Evolutionary conservation across 2,888 invertebrate genomes (phyloP), one percentile per base, ranked within the genome.

Genomic region (Protonemura montana): DNA sequence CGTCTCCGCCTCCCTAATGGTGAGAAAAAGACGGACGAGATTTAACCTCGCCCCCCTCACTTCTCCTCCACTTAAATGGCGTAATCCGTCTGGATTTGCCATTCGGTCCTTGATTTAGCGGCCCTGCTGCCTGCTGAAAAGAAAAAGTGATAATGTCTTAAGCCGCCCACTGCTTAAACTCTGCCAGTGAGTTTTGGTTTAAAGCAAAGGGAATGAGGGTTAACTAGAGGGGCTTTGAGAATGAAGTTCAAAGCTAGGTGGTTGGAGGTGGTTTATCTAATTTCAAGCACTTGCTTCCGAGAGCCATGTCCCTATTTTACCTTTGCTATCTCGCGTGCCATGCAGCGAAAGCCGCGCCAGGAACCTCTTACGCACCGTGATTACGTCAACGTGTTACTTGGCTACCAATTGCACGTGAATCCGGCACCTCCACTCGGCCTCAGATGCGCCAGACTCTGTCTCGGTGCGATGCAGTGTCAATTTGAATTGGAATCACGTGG

Each of bases 131-230:
- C 77, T 82, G 85, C 30, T 77, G 86, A 86, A 84, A 86, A 86
- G 83, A 87, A 86, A 86, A 87, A 87, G 87, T 87, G 87, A 87
- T 87, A 87, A 87, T 87, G 87, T 87, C 87, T 87, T 87, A 87
- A 87, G 87, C 85, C 87, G 76, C 82, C 86, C 85, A 78, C 85
- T 87, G 83, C 87, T 82, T 87, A 82, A 87, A 85, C 85, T 87
- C 85, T 42, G 85, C 13, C 83, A 85, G 82, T 85, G 87, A 85
- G 85, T 85, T 87, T 87, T 86, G 86, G 86, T 86, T 86, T 84
- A 85, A 86, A 78, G 84, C 85, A 35, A 42, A 76, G 28, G 86
- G 85, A 81, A 87, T 78, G 85, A 85, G 81, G 85, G 76, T 82
- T 78, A 78, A 82, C 59, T 80, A 85, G 59, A 29, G 59, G 85